Base-by-base conservation (phyloP, 2,113 vertebrate genomes). In the Archocentrus centrarchus region DNA sequence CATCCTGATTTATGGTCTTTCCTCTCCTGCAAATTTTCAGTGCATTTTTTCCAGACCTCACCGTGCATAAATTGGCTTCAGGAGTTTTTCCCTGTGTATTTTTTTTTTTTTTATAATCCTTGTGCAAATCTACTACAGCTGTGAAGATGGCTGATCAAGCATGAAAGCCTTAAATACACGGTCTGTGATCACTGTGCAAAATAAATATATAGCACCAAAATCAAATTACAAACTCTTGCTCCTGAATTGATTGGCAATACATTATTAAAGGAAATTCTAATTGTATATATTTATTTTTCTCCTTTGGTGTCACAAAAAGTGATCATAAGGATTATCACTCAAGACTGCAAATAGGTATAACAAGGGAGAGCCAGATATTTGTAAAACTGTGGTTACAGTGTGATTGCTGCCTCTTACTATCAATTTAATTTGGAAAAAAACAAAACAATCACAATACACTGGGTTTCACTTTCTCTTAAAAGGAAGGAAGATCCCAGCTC, bases 1-100 rank as follows among this genome's bases (percentile, higher is more conserved):
- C 41, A 75, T 87, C 86, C 62, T 81, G 81, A 90, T 88, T 85
- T 88, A 84, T 35, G 53, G 58, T 79, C 55, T 82, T 44, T 83
- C 7, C 59, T 83, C 62, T 70, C 5, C 59, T 68, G 62, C 27
- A 82, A 47, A 59, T 41, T 41, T 39, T 1, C 79, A 58, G 7
- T 15, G 60, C 44, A 81, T 68, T 77, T 73, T 76, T 81, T 76
- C 59, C 10, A 50, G 84, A 75, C 66, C 55, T 85, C 20, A 15
- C 7, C 60, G 22, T 7, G 55, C 57, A 37, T 75, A 82, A 84
- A 89, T 73, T 82, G 61, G 35, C 76, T 80, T 79, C 30, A 70
- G 75, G 82, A 79, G 79, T 77, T 85, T 50, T 41, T 77, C 20
- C 50, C 14, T 37, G 64, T 82, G 68, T 75, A 14, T 79, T 55